Evolutionary conservation across 1,140 invertebrate genomes (phyloP).

Genomic region (Philopotamus ludificatus): DNA sequence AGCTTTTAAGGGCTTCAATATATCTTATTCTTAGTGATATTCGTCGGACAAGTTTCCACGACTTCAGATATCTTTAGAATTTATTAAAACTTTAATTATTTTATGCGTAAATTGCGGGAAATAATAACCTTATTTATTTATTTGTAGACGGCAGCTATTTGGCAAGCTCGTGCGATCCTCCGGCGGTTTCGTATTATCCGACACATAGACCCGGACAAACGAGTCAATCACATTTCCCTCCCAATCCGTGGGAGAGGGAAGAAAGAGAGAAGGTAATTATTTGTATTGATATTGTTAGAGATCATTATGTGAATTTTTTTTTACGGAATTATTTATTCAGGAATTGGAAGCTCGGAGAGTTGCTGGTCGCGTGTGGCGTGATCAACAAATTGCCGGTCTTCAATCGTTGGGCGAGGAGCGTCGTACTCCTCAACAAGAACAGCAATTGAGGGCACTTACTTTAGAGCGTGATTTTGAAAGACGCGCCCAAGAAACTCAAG

Average conservation of each 20-base stretch:
- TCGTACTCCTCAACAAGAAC: conserved; percentile 77
- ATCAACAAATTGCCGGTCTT: conserved; percentile 81
- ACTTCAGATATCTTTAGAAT: too few species aligned
- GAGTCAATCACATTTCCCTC: conserved; percentile 52
- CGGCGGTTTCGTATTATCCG: conserved; percentile 71
- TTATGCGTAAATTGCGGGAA: neutral
- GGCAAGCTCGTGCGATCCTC: conserved; percentile 74
- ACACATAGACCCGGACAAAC: conserved; percentile 43
- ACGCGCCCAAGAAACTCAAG: conserved; percentile 74
- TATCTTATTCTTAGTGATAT: neutral
- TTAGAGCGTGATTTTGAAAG: conserved; percentile 87
- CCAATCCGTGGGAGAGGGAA: conserved; percentile 86
- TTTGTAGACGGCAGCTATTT: conserved; percentile 49
- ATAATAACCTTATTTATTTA: conserved; percentile 3
- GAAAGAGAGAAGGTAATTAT: conserved; percentile 71
- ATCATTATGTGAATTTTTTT: neutral
- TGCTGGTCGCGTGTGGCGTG: conserved; percentile 67
- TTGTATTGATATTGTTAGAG: neutral
- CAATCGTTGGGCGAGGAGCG: conserved; percentile 60
- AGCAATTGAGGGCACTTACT: conserved; percentile 79
- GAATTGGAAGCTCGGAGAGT: conserved; percentile 70
- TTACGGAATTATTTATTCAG: conserved; percentile 43
- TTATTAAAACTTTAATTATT: too few species aligned
- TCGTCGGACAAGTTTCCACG: too few species aligned
- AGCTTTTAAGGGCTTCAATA: too few species aligned